phyloP scores from a whole-genome alignment of 2,113 vertebrate genomes.

The Protomyctophum bolini region DNA sequence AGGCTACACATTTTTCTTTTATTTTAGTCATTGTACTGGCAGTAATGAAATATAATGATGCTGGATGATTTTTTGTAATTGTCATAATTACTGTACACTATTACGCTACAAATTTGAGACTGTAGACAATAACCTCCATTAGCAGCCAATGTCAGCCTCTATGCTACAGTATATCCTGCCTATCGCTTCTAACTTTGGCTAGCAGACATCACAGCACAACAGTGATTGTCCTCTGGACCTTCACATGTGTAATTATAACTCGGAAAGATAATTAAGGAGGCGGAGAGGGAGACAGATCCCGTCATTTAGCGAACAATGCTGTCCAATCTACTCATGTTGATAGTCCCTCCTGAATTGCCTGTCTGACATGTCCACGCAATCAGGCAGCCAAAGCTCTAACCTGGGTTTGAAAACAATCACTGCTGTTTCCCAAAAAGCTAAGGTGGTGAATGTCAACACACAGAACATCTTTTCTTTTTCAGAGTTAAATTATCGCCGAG shows the following conservation, averaged over 20 bases:
- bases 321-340: constrained; percentile 67
- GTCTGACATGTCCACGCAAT: constrained; percentile 70
- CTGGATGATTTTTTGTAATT: constrained; percentile 27
- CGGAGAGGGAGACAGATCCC: constrained; percentile 66
- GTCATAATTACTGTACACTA: constrained; percentile 32
- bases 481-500: not conserved
- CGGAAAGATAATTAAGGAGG: constrained; percentile 75
- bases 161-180: constrained; percentile 26
- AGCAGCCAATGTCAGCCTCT: constrained; percentile 41
- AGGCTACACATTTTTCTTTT: no score
- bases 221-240: constrained; percentile 69
- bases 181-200: constrained; percentile 53
- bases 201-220: constrained; percentile 55
- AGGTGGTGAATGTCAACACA: constrained; percentile 61
- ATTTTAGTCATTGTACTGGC: not conserved
- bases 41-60: constrained; percentile 30
- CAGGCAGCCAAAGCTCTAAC: constrained; percentile 45
- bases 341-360: constrained; percentile 64
- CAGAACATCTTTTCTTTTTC: constrained; percentile 64
- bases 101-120: constrained; percentile 31
- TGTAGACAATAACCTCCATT: constrained; percentile 47
- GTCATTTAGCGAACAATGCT: constrained; percentile 72
- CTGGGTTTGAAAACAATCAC: constrained; percentile 29
- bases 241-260: constrained; percentile 74
- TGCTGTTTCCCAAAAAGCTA: constrained; percentile 12